These are phyloP conservation scores for Mimas tiliae DNA, from an alignment of 2,888 invertebrate genomes.

Conservation along the genomic window DNA sequence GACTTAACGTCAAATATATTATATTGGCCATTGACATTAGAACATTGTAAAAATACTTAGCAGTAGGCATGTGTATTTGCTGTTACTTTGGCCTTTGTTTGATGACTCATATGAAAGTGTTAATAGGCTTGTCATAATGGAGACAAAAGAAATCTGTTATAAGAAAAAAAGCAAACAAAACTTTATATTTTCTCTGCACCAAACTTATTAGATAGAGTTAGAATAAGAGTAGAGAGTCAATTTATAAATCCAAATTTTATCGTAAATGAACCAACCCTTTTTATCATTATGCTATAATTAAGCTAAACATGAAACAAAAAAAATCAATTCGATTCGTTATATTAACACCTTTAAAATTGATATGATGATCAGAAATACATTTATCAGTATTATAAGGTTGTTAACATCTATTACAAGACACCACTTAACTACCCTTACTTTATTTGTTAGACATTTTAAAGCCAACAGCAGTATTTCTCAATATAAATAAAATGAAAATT, in stretches of 20 bases:
- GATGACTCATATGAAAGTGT: constrained; percentile 2
- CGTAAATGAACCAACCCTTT: too few species aligned
- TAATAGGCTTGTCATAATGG: neutral
- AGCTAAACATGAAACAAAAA: too few species aligned
- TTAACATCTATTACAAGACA: neutral
- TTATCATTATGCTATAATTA: too few species aligned
- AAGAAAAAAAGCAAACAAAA: too few species aligned
- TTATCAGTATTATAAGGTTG: neutral
- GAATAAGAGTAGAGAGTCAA: neutral
- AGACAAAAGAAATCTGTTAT: neutral
- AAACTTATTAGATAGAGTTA: too few species aligned
- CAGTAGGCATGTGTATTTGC: neutral
- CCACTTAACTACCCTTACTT: neutral
- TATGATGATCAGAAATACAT: neutral
- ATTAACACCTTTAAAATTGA: neutral
- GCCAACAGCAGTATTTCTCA: neutral
- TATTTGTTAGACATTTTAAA: constrained; percentile 7
- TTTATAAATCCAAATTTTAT: too few species aligned
- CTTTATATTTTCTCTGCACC: too few species aligned
- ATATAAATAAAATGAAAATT: constrained; percentile 18
- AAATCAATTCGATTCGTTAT: too few species aligned
- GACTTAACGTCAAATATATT: constrained; percentile 5
- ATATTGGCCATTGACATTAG: constrained; percentile 8
- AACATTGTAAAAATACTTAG: neutral
- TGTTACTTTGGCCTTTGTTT: neutral